Percentiles rank a stretch among this genome's conserved stretches.
phyloP scores from a whole-genome alignment of 2,797 vertebrate species.

The Rhincodon typus region DNA sequence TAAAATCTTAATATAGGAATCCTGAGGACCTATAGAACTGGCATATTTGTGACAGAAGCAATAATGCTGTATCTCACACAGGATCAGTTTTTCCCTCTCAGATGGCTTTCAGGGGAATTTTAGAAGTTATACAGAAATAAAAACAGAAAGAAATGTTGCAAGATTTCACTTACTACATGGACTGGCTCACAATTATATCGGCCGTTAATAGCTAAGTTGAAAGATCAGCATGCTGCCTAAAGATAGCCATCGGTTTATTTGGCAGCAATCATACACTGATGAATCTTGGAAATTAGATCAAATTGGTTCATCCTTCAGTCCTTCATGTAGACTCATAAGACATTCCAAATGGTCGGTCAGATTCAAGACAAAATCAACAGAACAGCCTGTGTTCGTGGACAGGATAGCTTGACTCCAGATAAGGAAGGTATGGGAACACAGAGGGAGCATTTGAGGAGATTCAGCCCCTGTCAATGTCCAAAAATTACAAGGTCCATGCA shows the following conservation, averaged over 20 bases:
- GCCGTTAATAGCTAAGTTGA: background rate
- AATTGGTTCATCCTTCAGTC: background rate
- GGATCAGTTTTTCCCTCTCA: background rate
- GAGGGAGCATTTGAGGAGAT: no score
- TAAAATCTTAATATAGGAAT: background rate
- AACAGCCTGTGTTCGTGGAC: background rate
- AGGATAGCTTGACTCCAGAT: no score
- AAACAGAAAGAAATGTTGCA: background rate
- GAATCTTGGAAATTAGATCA: background rate
- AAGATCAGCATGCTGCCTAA: background rate
- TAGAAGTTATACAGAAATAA: background rate
- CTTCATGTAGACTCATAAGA: background rate
- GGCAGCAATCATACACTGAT: background rate
- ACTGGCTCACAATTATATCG: background rate
- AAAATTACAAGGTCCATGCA: no score
- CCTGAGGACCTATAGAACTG: background rate
- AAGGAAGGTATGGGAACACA: no score
- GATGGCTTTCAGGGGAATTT: background rate
- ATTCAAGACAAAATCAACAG: background rate
- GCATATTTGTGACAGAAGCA: background rate
- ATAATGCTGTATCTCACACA: background rate
- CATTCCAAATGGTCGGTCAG: background rate
- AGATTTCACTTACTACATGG: background rate
- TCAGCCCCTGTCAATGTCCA: no score
- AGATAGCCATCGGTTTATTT: background rate